phyloP scores from a whole-genome alignment of 2,888 invertebrate genomes.

The Neoaliturus tenellus region DNA sequence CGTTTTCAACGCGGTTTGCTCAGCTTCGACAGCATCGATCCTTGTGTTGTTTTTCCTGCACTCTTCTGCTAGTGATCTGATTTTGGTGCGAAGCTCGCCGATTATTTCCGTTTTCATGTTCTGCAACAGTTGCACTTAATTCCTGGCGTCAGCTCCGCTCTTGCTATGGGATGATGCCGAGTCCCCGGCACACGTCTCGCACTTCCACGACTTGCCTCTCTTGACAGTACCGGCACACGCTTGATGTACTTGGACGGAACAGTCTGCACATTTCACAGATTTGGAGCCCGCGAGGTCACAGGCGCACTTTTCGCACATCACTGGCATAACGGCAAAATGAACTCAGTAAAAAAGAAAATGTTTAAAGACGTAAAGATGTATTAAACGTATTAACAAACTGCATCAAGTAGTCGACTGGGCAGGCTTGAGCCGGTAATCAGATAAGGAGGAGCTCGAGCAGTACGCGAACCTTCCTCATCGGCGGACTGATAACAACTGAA shows the following conservation, averaged over 20 bases:
- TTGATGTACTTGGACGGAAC: neutral
- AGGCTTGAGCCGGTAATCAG: neutral
- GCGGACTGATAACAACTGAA: neutral
- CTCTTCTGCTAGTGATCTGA: neutral
- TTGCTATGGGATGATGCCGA: neutral
- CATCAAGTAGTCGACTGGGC: neutral
- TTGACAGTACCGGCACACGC: neutral
- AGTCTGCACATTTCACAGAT: neutral
- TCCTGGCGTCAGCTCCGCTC: neutral
- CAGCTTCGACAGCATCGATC: neutral
- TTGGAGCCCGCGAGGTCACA: neutral
- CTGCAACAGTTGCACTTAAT: neutral
- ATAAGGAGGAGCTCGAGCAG: neutral
- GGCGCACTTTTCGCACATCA: neutral
- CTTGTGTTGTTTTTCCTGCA: neutral
- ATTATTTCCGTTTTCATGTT: neutral
- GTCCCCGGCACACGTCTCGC: neutral
- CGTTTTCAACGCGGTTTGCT: neutral
- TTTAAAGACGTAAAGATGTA: neutral
- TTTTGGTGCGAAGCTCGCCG: neutral
- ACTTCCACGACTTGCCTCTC: neutral
- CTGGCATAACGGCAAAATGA: neutral
- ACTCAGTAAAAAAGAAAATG: neutral
- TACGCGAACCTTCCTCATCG: constrained; percentile 8
- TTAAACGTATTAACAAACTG: neutral